Evolutionary conservation across 2,113 vertebrate genomes (phyloP).

Genomic region (Siphamia tubifer): DNA sequence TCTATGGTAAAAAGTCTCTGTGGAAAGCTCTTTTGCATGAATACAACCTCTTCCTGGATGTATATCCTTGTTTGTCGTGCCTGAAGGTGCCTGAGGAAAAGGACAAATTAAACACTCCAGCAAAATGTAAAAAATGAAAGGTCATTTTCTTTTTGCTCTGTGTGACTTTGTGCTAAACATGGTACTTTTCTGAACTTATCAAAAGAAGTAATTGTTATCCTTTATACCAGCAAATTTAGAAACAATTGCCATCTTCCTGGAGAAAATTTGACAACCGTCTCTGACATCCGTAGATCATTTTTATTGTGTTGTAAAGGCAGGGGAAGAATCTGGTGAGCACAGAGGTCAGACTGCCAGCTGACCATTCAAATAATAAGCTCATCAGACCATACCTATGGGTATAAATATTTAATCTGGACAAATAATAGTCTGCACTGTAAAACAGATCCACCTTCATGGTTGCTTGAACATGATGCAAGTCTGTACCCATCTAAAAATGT

Average conservation of each 20-base stretch:
- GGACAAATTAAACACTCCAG: not conserved
- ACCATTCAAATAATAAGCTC: constrained; percentile 4
- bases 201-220: constrained; percentile 22
- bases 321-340: not conserved
- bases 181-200: constrained; percentile 26
- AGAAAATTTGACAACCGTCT: not conserved
- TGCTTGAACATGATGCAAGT: constrained; percentile 45
- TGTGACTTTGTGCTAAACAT: constrained; percentile 28
- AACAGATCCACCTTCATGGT: constrained; percentile 21
- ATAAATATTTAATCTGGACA: constrained; percentile 56
- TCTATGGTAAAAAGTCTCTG: constrained; percentile 76
- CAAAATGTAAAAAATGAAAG: constrained; percentile 42
- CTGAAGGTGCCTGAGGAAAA: constrained; percentile 70
- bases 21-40: constrained; percentile 71
- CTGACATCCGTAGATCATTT: not conserved
- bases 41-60: constrained; percentile 62
- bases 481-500: constrained; percentile 43
- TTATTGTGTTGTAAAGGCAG: not conserved
- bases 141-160: not conserved
- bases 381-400: constrained; percentile 5
- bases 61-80: constrained; percentile 61
- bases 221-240: constrained; percentile 7
- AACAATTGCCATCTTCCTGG: constrained; percentile 8
- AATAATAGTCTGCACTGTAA: constrained; percentile 38
- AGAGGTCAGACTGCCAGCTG: not conserved